Base-by-base conservation (phyloP, 2,113 vertebrate species). In the Prinia subflava region DNA sequence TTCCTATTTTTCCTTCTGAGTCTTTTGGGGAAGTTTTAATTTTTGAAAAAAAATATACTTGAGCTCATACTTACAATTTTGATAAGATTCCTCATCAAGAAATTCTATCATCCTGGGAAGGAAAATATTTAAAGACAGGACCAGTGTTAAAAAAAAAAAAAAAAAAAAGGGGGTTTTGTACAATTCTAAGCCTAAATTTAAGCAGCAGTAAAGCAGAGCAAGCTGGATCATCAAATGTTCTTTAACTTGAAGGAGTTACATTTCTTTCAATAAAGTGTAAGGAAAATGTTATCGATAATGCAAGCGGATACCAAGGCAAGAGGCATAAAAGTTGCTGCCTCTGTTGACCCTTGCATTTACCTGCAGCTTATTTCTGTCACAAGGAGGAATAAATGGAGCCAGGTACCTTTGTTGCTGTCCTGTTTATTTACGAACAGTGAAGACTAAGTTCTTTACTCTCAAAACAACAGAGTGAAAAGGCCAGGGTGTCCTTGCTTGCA, bases 111-210 rank as follows among this genome's bases (percentile, higher is more conserved):
- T 88, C 39, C 15, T 28, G 15, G 39, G 8, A 67, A 75, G 44
- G 6, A 13, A 81, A 89, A 68, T 77, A 67, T 50, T 81, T 81
- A 44, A 91, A 67, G 6, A 46, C 4, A n/a, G 15, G 15, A 83
- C 2, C 2, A 39, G 0, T 64, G 6, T 35, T 74, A 62, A 41
- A 13, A 73, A 83, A 69, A 78, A 37, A 28, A 44, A 44, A 15
- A 5, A 24, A 33, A 31, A 33, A n/a, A n/a, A n/a, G 4, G 7
- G 1, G 0, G 9, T 0, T 21, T 76, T 12, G 0, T 57, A 46
- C 16, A 63, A 74, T 49, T 20, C 30, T 37, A 55, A 42, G 8
- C 18, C 15, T 77, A 83, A 90, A 86, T 8, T 67, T 13, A 65
- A 83, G 46, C 27, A 74, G 15, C 16, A 84, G 23, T 20, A 44